phyloP scores from a whole-genome alignment of 1,140 invertebrate genomes.

The Eupristina koningsbergeri region DNA sequence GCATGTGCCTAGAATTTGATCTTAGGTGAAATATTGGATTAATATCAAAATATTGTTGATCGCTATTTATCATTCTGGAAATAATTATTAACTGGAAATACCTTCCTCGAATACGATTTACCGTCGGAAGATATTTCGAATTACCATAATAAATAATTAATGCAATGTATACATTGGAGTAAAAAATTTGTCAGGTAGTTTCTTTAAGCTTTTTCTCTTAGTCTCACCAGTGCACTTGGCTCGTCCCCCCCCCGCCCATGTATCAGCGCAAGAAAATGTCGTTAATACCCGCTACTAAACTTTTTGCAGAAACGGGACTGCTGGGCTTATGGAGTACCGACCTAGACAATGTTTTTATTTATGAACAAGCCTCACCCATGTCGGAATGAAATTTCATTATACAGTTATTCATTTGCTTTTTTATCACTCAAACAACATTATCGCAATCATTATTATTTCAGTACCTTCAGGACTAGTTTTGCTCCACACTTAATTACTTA shows the following conservation, averaged over 20 bases:
- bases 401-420: constrained; percentile 46
- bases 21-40: no score
- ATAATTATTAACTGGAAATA: background rate
- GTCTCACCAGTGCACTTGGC: constrained; percentile 34
- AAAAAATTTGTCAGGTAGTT: constrained; percentile 6
- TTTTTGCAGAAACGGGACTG: constrained; percentile 23
- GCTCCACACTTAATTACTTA: background rate
- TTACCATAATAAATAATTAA: background rate
- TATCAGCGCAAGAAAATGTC: constrained; percentile 44
- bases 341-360: constrained; percentile 46
- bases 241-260: constrained; percentile 11
- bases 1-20: no score
- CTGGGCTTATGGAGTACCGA: constrained; percentile 3
- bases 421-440: background rate
- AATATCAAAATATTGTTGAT: no score
- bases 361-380: constrained; percentile 26
- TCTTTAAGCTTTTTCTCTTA: constrained; percentile 48
- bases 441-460: background rate
- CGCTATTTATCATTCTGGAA: no score
- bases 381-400: constrained; percentile 41
- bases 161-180: background rate
- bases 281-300: constrained; percentile 38
- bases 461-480: background rate
- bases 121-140: background rate
- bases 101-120: no score